These are phyloP conservation scores for Corapipo altera DNA, from an alignment of 2,113 vertebrate species.

Conservation along the genomic window DNA sequence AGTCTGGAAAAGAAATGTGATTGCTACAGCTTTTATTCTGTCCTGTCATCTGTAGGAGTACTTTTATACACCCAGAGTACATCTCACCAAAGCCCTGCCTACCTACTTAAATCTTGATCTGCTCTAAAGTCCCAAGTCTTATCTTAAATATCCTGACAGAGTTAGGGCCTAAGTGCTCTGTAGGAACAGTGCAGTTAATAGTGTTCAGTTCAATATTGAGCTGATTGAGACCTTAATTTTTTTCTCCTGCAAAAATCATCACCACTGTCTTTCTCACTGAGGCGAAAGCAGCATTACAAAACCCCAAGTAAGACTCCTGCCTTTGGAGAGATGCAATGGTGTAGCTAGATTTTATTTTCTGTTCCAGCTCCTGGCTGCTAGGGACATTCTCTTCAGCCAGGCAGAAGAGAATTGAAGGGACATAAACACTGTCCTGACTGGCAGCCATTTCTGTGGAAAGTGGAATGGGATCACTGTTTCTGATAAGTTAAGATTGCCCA, in stretches of 20 bases:
- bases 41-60: background rate
- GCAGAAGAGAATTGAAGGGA: background rate
- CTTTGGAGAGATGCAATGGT: background rate
- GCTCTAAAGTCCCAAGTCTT: background rate
- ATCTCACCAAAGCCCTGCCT: background rate
- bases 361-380: background rate
- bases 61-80: background rate
- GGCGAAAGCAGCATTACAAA: background rate
- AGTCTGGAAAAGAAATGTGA: background rate
- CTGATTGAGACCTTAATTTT: background rate
- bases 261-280: background rate
- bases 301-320: background rate
- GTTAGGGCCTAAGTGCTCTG: background rate
- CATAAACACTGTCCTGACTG: background rate
- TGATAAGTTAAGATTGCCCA: background rate
- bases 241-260: background rate
- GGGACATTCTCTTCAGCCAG: background rate
- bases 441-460: background rate
- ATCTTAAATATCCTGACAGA: background rate
- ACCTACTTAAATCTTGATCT: background rate
- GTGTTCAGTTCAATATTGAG: background rate
- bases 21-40: background rate
- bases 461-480: background rate
- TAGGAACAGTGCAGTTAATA: background rate
- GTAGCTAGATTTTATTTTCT: background rate